Conservation (phyloP, 1,140 invertebrate genomes). For the Reticulitermes speratus region DNA sequence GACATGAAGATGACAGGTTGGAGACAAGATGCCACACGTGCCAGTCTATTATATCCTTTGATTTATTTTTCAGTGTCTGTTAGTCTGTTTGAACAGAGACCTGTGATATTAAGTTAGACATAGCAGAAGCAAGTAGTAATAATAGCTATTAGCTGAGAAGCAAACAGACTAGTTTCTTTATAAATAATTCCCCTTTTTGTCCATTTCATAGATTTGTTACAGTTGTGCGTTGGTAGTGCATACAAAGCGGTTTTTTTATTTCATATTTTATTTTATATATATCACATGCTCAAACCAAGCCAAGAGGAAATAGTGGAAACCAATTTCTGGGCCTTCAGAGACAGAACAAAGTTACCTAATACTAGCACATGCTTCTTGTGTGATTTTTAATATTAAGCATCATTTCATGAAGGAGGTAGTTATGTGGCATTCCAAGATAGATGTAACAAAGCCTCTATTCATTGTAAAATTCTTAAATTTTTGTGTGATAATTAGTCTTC, state of each 20-base stretch:
- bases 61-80: background rate
- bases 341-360: no score
- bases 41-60: background rate
- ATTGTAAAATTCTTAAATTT: no score
- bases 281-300: background rate
- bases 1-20: background rate
- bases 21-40: background rate
- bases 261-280: background rate
- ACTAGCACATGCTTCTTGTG: no score
- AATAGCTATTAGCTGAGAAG: background rate
- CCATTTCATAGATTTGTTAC: background rate
- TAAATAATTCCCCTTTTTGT: background rate
- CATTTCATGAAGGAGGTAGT: no score
- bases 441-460: no score
- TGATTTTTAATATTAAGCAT: no score
- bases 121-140: background rate
- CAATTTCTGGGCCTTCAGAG: no score
- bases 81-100: background rate
- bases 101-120: constrained; percentile 1
- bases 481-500: no score
- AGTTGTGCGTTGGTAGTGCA: background rate
- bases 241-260: background rate
- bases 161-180: background rate
- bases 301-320: no score
- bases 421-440: no score